Conservation (phyloP, 2,888 invertebrate genomes). For the Temnothorax rugatulus region DNA sequence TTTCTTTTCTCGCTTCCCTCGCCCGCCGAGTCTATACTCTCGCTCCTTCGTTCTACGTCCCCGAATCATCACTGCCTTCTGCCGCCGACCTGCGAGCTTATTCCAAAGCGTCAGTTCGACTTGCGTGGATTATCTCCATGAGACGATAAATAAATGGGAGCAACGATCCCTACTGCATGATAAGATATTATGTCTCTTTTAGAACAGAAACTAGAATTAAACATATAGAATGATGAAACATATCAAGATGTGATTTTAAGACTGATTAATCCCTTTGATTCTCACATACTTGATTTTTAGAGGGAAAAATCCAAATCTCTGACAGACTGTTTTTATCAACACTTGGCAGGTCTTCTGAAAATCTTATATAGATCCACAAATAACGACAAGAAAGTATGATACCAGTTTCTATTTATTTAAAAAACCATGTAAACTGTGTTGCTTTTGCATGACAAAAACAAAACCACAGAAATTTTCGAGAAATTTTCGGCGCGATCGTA, state of each 20-base stretch:
- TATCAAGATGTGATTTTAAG: not conserved
- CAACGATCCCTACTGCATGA: not conserved
- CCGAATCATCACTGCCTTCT: not conserved
- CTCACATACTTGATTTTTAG: not conserved
- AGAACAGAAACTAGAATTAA: not conserved
- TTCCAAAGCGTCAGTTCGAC: constrained; percentile 9
- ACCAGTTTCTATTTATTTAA: not conserved
- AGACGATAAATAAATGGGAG: not conserved
- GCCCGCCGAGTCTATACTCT: constrained; percentile 38
- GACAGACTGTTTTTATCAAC: not conserved
- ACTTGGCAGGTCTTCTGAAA: not conserved
- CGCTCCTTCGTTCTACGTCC: constrained; percentile 35
- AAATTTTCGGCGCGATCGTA: not conserved
- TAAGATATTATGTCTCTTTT: not conserved
- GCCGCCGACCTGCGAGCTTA: not conserved
- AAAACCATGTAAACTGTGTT: not conserved
- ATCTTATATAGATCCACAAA: not conserved
- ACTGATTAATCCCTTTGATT: not conserved
- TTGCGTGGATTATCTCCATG: constrained; percentile 15
- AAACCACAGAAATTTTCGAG: not conserved
- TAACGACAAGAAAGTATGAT: not conserved
- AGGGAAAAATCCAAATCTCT: not conserved
- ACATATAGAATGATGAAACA: not conserved
- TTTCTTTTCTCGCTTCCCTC: constrained; percentile 67
- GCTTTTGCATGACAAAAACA: not conserved